Conservation (phyloP, 2,797 vertebrate genomes). For the Hemitrygon akajei region DNA sequence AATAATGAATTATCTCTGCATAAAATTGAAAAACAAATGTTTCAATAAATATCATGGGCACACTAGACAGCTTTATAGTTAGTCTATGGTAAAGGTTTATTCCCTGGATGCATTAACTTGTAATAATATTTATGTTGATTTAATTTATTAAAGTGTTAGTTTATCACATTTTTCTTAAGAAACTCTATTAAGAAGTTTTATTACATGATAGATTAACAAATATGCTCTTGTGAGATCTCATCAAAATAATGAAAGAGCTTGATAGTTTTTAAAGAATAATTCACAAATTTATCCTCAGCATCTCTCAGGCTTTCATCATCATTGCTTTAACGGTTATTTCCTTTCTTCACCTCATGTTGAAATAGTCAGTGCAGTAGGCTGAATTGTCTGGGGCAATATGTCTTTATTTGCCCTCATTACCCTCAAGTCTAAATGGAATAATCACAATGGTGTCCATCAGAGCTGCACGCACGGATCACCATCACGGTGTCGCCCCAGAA, state of each 20-base stretch:
- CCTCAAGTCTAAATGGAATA: too few species aligned
- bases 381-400: too few species aligned
- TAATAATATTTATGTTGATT: slow-evolving; percentile 23
- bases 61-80: background rate
- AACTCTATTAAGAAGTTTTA: background rate
- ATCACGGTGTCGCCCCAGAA: too few species aligned
- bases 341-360: background rate
- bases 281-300: background rate
- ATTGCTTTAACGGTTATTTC: background rate
- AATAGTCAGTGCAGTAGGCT: background rate
- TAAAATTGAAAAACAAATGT: slow-evolving; percentile 25
- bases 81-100: background rate
- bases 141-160: slow-evolving; percentile 28
- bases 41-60: background rate
- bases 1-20: background rate
- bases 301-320: background rate
- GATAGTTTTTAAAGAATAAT: background rate
- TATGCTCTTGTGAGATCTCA: background rate
- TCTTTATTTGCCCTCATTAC: too few species aligned
- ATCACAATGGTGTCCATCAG: too few species aligned
- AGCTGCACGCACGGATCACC: too few species aligned
- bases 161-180: slow-evolving; percentile 6
- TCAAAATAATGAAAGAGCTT: background rate
- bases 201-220: background rate
- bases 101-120: slow-evolving; percentile 29